Evolutionary conservation across 1,140 invertebrate genomes (phyloP), one percentile per base, ranked within the genome.

Genomic region (Luehdorfia chinensis): DNA sequence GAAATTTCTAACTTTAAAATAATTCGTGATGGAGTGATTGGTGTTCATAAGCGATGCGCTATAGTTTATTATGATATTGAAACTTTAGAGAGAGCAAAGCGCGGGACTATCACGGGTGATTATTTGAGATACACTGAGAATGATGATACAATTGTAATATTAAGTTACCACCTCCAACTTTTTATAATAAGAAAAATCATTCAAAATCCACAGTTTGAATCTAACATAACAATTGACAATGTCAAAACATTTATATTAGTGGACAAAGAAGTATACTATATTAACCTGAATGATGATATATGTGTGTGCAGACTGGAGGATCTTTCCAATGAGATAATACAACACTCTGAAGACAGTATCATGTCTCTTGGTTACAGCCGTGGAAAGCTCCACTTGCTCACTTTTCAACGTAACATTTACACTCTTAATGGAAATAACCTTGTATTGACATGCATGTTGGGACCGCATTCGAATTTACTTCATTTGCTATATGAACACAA

Each of bases 11-110:
- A 60, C 31, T 65, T 75, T 14, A 49, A 47, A 44, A 34, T 75
- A 9, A 58, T 79, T 0, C 32, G 23, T 4, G 31, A 75, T n/a
- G 69, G 69, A 0, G 13, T 66, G 1, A 50, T 79, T 1, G 69
- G 67, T 1, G 66, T 81, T 0, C 71, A 77, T 11, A 76, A 59
- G 2, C 44, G 61, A n/a, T 30, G 44, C 4, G 36, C 43, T 0
- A 65, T 81, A n/a, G 47, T 55, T 0, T 81, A 81, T 16, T 77
- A 76, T 14, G 52, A 81, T n/a, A 30, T 66, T 0, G 47, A 64
- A 0, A 70, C 75, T 2, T 19, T 70, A 2, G 50, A 66, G 9
- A 31, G 13, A 8, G 31, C 50, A 0, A 57, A 62, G 1, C 50
- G 59, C 5, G 28, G 31, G 0, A 7, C 39, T 0, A 55, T 78